A percentile compares a stretch with the other conserved stretches of the same genome.
Conservation (phyloP, 2,888 invertebrate species). For the Drosophila atripex region DNA sequence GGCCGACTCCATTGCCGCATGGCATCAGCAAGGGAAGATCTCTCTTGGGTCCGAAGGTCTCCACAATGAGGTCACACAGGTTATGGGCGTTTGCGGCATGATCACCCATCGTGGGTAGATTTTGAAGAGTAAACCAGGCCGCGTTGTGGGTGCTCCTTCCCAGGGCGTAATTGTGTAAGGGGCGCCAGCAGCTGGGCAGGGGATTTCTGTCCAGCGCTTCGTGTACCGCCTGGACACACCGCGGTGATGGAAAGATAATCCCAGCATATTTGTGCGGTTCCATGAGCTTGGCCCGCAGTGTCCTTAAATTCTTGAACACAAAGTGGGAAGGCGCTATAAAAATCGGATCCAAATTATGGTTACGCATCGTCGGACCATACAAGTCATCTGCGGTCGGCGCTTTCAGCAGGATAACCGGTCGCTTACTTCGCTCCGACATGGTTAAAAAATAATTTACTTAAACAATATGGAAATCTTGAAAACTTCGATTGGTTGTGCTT, state of each 20-base stretch:
- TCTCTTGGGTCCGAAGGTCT: slow-evolving; percentile 37
- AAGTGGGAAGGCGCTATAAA: slow-evolving; percentile 23
- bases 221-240: slow-evolving; percentile 38
- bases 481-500: background rate
- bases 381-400: slow-evolving; percentile 11
- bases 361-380: slow-evolving; percentile 13
- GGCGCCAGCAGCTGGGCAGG: slow-evolving; percentile 38
- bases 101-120: slow-evolving; percentile 31
- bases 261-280: slow-evolving; percentile 42
- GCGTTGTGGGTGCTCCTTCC: slow-evolving; percentile 24
- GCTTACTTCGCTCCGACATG: slow-evolving; percentile 22
- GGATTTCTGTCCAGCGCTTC: slow-evolving; percentile 19
- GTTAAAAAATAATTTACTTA: background rate
- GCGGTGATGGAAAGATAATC: slow-evolving; percentile 29
- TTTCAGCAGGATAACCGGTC: slow-evolving; percentile 30
- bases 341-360: slow-evolving; percentile 27
- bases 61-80: slow-evolving; percentile 40
- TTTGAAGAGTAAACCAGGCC: slow-evolving; percentile 12
- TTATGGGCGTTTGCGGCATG: slow-evolving; percentile 31
- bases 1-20: slow-evolving; percentile 32
- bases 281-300: slow-evolving; percentile 20
- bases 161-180: slow-evolving; percentile 36
- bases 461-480: slow-evolving; percentile 4
- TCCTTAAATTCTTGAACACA: slow-evolving; percentile 33
- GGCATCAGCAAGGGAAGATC: slow-evolving; percentile 42